Conservation (phyloP, 2,888 invertebrate genomes). For the Spodoptera exigua region DNA sequence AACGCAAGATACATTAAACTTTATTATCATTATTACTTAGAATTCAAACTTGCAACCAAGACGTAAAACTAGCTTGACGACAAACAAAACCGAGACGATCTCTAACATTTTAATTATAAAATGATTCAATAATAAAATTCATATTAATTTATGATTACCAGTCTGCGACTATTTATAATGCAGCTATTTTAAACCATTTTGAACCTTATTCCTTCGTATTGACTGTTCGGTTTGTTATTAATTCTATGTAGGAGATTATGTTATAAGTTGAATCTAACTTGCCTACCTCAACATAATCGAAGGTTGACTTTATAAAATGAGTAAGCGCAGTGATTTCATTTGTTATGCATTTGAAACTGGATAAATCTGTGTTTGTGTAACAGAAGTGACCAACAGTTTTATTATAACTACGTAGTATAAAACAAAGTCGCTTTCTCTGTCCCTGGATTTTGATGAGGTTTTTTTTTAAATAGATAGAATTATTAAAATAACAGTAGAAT, state of each 20-base stretch:
- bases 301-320: conserved; percentile 12
- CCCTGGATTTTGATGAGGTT: too few species aligned
- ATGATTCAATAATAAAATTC: conserved; percentile 44
- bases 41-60: conserved; percentile 17
- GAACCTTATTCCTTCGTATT: conserved; percentile 1
- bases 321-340: not conserved
- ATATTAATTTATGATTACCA: conserved; percentile 33
- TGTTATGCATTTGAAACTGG: conserved; percentile 14
- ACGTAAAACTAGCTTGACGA: conserved; percentile 2
- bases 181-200: not conserved
- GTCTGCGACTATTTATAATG: not conserved
- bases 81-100: conserved; percentile 19
- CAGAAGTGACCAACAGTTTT: too few species aligned
- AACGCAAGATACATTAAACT: too few species aligned
- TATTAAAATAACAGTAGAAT: too few species aligned
- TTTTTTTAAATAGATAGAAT: too few species aligned
- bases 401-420: too few species aligned
- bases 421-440: too few species aligned
- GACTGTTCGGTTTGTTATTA: not conserved
- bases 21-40: too few species aligned
- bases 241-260: not conserved
- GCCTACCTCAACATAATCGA: conserved; percentile 41
- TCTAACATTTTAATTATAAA: conserved; percentile 34
- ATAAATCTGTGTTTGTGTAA: conserved; percentile 14
- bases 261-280: conserved; percentile 13